A percentile compares a stretch with the other conserved stretches of the same genome.
Conservation (phyloP, 2,888 invertebrate genomes). For the Cephus pulcher region DNA sequence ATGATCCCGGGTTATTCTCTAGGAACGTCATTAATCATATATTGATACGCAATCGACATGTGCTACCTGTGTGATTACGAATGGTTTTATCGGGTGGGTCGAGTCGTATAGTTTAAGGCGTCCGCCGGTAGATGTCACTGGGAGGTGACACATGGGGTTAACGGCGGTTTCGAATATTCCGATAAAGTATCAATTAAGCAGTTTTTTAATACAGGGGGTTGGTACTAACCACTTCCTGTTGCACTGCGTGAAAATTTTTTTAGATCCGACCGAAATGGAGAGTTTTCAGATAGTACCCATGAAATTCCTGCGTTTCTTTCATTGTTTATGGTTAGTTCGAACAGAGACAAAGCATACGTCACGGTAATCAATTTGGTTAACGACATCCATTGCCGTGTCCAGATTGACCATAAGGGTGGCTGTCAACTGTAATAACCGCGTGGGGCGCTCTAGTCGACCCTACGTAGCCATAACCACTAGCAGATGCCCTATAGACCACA, state of each 20-base stretch:
- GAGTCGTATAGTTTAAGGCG: neutral
- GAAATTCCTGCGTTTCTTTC: neutral
- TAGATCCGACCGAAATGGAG: no score
- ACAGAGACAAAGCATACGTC: neutral
- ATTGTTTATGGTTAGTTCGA: neutral
- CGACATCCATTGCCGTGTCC: neutral
- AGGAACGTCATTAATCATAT: neutral
- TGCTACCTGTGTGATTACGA: neutral
- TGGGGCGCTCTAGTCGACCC: neutral
- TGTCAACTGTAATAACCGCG: neutral
- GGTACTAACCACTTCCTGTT: neutral
- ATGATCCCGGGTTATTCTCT: neutral
- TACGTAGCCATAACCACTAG: neutral
- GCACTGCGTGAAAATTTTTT: neutral
- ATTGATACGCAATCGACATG: neutral
- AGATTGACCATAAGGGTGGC: neutral
- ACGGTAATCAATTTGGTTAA: neutral
- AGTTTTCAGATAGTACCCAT: neutral
- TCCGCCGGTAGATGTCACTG: neutral
- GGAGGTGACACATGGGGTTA: neutral
- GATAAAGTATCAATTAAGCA: neutral
- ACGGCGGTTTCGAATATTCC: neutral
- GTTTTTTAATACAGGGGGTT: neutral
- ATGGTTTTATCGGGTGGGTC: neutral
- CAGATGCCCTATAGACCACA: neutral